A percentile compares a stretch with the other conserved stretches of the same genome.
These are phyloP conservation scores for Microtus oregoni DNA, from an alignment of 2,113 vertebrate species.

Conservation along the genomic window DNA sequence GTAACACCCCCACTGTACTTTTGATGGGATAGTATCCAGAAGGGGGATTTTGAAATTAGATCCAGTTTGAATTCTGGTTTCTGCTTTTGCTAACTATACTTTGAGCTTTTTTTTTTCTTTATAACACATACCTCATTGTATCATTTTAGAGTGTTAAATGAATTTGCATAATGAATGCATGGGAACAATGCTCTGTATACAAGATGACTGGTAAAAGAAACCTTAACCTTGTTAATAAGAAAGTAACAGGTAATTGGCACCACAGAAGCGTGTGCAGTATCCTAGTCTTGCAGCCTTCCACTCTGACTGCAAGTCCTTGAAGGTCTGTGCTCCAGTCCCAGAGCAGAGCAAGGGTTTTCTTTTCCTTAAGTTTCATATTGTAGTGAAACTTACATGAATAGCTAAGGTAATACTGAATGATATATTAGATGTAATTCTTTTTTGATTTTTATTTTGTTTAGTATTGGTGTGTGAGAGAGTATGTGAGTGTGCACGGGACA, in stretches of 20 bases:
- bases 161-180: conserved; percentile 54
- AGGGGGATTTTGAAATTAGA: conserved; percentile 32
- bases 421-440: neutral
- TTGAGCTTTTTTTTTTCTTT: conserved; percentile 64
- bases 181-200: conserved; percentile 6
- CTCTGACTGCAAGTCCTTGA: neutral
- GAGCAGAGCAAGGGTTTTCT: neutral
- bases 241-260: conserved; percentile 37
- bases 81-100: conserved; percentile 9
- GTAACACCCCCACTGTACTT: neutral
- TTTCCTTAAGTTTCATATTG: neutral
- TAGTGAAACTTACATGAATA: conserved; percentile 34
- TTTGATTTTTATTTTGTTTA: neutral
- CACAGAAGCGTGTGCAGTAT: neutral
- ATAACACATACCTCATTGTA: conserved; percentile 48
- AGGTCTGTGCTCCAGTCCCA: neutral
- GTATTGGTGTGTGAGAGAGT: neutral
- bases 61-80: conserved; percentile 28
- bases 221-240: conserved; percentile 42
- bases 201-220: neutral
- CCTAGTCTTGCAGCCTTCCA: neutral
- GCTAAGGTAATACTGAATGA: neutral
- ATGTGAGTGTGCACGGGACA: neutral
- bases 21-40: neutral
- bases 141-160: conserved; percentile 50